phyloP scores from a whole-genome alignment of 2,113 vertebrate genomes.

The Ictalurus furcatus region DNA sequence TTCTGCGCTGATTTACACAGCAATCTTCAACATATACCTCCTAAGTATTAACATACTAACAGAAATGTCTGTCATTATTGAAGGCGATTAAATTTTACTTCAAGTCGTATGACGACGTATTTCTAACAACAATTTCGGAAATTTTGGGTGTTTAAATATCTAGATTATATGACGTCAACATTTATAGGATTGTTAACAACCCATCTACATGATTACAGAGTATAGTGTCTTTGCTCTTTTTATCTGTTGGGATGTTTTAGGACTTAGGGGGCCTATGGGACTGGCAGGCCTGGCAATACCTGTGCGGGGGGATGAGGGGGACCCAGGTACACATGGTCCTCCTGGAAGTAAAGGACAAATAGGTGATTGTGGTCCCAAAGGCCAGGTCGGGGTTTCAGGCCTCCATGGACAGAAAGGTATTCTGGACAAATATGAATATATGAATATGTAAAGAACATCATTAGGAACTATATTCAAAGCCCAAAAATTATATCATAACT shows the following conservation, averaged over 20 bases:
- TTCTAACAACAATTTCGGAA: neutral
- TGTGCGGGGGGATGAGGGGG: conserved; percentile 76
- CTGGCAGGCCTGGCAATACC: conserved; percentile 57
- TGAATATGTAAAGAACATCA: neutral
- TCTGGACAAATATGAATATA: neutral
- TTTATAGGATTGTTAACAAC: neutral
- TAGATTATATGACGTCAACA: neutral
- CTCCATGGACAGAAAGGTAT: conserved; percentile 62
- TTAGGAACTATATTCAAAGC: neutral
- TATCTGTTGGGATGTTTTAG: conserved; percentile 54
- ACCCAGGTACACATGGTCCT: conserved; percentile 60
- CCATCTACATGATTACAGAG: neutral
- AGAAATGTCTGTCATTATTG: neutral
- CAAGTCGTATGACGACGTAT: neutral
- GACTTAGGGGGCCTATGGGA: conserved; percentile 55
- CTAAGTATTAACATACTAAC: neutral
- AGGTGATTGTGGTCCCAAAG: conserved; percentile 73
- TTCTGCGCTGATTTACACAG: neutral
- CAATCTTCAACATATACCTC: neutral
- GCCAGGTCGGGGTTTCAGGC: conserved; percentile 69
- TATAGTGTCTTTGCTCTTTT: neutral
- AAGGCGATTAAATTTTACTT: neutral
- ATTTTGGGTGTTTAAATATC: neutral
- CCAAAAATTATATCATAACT: neutral
- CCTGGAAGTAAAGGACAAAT: conserved; percentile 43